These are phyloP conservation scores for Eudasyphora cyanicolor DNA, from an alignment of 2,888 invertebrate genomes.

Conservation along the genomic window DNA sequence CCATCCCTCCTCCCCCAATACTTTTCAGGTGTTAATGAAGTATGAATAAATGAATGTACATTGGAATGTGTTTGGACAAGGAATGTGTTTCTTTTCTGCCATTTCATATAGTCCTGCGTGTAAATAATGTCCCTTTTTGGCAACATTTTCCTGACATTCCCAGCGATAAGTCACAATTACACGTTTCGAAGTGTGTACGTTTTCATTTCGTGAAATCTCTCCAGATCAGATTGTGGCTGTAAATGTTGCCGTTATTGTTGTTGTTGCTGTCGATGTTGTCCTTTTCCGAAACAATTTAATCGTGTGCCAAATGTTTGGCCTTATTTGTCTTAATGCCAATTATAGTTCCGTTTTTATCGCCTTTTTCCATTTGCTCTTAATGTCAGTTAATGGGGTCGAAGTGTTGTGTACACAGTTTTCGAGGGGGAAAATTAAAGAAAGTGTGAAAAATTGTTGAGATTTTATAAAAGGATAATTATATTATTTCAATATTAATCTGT, in stretches of 20 bases:
- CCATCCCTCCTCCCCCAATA: background rate
- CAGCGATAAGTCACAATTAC: background rate
- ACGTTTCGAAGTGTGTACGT: background rate
- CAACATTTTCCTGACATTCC: background rate
- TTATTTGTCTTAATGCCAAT: conserved; percentile 11
- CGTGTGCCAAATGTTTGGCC: background rate
- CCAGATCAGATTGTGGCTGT: background rate
- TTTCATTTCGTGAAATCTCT: background rate
- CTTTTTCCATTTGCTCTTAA: background rate
- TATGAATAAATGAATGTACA: background rate
- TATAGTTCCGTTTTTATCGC: conserved; percentile 2
- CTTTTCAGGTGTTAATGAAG: background rate
- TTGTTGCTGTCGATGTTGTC: background rate
- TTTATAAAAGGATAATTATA: no score
- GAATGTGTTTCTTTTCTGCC: no score
- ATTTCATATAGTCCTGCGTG: background rate
- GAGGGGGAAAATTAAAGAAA: no score
- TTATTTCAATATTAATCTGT: no score
- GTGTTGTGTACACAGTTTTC: no score
- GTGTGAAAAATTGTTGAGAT: no score
- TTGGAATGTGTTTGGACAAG: background rate
- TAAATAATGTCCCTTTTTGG: background rate
- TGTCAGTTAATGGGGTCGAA: background rate
- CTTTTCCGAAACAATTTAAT: conserved; percentile 10
- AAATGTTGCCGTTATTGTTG: background rate